Evolutionary conservation across 2,113 vertebrate species (phyloP).

Genomic region (Calidris pygmaea): DNA sequence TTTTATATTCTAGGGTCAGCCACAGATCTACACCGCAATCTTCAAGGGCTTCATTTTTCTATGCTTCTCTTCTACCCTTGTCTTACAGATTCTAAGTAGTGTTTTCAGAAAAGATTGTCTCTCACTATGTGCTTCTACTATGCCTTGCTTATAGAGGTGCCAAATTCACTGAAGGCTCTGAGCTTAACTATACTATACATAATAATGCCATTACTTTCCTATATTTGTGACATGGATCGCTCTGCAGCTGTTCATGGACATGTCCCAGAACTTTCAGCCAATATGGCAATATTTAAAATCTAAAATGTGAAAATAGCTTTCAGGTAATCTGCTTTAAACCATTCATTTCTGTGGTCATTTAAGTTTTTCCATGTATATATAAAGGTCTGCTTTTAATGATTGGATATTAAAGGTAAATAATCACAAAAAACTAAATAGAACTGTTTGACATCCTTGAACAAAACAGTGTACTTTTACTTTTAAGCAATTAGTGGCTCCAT

Average conservation of each 20-base stretch:
- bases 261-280: conserved; percentile 39
- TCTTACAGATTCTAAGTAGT: background rate
- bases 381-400: conserved; percentile 37
- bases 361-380: conserved; percentile 32
- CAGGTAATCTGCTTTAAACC: conserved; percentile 54
- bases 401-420: conserved; percentile 59
- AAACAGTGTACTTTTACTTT: conserved; percentile 48
- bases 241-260: conserved; percentile 26
- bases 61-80: background rate
- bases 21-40: background rate
- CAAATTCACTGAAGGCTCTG: background rate
- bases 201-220: background rate
- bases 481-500: conserved; percentile 24
- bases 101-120: background rate
- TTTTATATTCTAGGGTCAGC: background rate
- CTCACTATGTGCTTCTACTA: background rate
- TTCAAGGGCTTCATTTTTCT: background rate
- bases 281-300: conserved; percentile 36
- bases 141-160: background rate
- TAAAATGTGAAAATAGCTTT: conserved; percentile 18
- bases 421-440: conserved; percentile 6
- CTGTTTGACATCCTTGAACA: conserved; percentile 5
- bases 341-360: conserved; percentile 28
- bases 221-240: conserved; percentile 15
- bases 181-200: background rate